Conservation (phyloP, 2,797 vertebrate species). For the Rhinoraja longicauda region DNA sequence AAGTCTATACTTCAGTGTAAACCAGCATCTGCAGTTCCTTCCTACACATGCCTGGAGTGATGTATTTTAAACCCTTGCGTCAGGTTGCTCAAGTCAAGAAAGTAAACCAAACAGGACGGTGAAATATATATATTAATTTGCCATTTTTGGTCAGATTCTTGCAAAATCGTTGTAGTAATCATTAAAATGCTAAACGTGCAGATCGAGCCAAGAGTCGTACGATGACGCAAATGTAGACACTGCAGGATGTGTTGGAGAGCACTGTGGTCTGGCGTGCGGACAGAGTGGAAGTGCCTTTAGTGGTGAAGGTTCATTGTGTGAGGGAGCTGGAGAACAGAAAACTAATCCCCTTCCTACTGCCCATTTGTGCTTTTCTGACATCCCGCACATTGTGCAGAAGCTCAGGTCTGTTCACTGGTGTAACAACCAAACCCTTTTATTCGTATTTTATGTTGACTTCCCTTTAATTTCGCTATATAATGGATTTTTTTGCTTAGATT, state of each 20-base stretch:
- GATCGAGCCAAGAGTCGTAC: neutral
- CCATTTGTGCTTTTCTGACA: neutral
- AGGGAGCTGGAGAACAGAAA: neutral
- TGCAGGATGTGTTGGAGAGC: slow-evolving; percentile 2
- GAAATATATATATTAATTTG: neutral
- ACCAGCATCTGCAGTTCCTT: too few relatives aligned
- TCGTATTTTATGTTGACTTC: neutral
- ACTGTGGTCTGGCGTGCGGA: neutral
- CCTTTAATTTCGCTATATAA: neutral
- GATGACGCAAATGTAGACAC: neutral
- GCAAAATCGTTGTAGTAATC: neutral
- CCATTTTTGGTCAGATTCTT: neutral
- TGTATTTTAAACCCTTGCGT: too few relatives aligned
- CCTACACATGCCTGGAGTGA: neutral
- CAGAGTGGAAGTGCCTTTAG: neutral
- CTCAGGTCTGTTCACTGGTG: neutral
- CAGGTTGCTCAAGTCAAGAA: neutral
- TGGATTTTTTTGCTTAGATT: neutral
- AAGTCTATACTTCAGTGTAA: too few relatives aligned
- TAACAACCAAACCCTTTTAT: neutral
- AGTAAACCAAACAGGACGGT: neutral
- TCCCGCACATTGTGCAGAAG: neutral
- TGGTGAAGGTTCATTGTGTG: slow-evolving; percentile 11
- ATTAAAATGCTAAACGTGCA: neutral
- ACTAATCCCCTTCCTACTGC: too few relatives aligned